Evolutionary conservation across 2,888 invertebrate genomes (phyloP).

Genomic region (Parnassius apollo): DNA sequence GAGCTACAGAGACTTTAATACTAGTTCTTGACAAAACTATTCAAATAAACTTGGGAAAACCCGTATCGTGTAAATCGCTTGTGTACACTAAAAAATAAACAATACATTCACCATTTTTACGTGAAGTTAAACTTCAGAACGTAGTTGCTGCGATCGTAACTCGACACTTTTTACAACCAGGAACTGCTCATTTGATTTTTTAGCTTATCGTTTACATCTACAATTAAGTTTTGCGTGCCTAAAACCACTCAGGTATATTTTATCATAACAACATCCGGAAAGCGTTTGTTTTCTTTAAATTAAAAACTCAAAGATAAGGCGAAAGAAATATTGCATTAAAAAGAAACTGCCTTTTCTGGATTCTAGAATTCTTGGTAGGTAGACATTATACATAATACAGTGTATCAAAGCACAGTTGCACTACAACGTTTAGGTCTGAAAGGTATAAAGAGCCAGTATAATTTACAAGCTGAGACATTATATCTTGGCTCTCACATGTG

Average conservation of each 20-base stretch:
- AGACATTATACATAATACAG: too few species aligned
- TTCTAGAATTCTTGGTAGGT: too few species aligned
- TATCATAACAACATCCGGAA: background rate
- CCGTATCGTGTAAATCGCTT: conserved; percentile 3
- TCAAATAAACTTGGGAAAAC: background rate
- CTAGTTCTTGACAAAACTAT: background rate
- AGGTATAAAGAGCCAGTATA: too few species aligned
- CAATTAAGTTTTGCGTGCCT: conserved; percentile 22
- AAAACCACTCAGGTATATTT: background rate
- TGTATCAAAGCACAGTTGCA: too few species aligned
- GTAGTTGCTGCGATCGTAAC: conserved; percentile 9
- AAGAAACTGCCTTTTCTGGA: too few species aligned
- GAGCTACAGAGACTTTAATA: too few species aligned
- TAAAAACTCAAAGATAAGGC: background rate
- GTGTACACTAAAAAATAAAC: background rate
- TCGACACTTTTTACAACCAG: conserved; percentile 1
- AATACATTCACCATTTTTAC: background rate
- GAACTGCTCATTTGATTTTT: conserved; percentile 11
- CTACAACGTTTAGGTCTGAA: too few species aligned
- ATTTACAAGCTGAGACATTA: too few species aligned
- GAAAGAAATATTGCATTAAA: background rate
- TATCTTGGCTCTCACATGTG: too few species aligned
- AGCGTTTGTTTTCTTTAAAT: background rate
- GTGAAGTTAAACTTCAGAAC: background rate
- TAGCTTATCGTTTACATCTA: conserved; percentile 17